Evolutionary conservation across 2,888 invertebrate species (phyloP).

Genomic region (Nysson spinosus): DNA sequence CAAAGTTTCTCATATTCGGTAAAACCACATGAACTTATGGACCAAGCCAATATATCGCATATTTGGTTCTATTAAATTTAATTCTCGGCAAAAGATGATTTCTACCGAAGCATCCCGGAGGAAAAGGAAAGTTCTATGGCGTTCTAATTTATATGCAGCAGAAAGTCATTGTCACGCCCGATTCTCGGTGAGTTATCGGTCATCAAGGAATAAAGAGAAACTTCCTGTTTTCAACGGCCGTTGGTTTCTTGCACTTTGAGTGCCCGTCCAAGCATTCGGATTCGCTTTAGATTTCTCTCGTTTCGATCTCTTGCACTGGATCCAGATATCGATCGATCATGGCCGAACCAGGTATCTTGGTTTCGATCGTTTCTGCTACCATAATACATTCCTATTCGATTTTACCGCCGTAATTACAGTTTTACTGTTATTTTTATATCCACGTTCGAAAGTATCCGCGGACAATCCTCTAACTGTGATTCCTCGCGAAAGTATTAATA

Average conservation of each 20-base stretch:
- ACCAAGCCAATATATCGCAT: too few species aligned
- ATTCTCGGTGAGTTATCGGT: conserved; percentile 20
- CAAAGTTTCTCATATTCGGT: too few species aligned
- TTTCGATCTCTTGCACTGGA: not conserved
- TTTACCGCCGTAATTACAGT: too few species aligned
- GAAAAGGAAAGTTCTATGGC: conserved; percentile 44
- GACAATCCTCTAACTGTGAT: too few species aligned
- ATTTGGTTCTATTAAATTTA: not conserved
- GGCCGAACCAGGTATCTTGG: too few species aligned
- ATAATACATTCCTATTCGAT: not conserved
- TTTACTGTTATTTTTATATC: too few species aligned
- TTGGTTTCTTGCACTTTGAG: conserved; percentile 1
- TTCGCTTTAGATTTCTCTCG: conserved; percentile 9
- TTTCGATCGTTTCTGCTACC: not conserved
- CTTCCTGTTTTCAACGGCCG: conserved; percentile 14
- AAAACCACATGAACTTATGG: too few species aligned
- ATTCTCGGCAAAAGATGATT: not conserved
- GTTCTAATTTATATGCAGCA: conserved; percentile 22
- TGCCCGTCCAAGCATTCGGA: not conserved
- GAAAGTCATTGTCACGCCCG: conserved; percentile 30
- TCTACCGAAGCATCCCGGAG: conserved; percentile 7
- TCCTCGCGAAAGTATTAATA: too few species aligned
- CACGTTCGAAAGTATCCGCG: too few species aligned
- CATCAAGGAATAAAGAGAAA: conserved; percentile 24
- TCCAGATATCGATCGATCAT: not conserved